A percentile compares a stretch with the other conserved stretches of the same genome.
These are phyloP conservation scores for Myotis lucifugus DNA, from an alignment of 2,113 vertebrate species.

Conservation along the genomic window DNA sequence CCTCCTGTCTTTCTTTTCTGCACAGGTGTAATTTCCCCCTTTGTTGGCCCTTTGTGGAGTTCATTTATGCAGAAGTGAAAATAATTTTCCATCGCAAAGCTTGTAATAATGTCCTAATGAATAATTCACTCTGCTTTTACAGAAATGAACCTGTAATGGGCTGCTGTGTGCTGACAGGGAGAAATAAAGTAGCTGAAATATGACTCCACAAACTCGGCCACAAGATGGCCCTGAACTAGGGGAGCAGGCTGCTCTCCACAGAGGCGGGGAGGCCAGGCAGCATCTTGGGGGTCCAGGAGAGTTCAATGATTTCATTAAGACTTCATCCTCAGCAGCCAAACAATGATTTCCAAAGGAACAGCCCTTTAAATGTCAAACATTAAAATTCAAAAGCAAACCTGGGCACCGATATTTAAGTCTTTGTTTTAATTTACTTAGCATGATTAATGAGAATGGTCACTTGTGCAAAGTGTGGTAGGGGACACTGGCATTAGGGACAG, in stretches of 20 bases:
- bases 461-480: neutral
- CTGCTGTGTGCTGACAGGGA: constrained; percentile 56
- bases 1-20: neutral
- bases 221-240: neutral
- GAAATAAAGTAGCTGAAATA: constrained; percentile 75
- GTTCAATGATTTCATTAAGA: neutral
- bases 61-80: constrained; percentile 81
- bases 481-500: neutral
- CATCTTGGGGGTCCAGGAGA: neutral
- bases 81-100: constrained; percentile 84
- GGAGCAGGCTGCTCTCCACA: neutral
- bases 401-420: neutral
- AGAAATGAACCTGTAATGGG: constrained; percentile 76
- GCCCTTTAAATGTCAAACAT: constrained; percentile 5
- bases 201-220: neutral
- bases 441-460: neutral
- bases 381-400: neutral
- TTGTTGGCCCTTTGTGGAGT: constrained; percentile 61
- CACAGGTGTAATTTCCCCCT: neutral
- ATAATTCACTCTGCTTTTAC: constrained; percentile 85
- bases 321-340: neutral
- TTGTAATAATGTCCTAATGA: constrained; percentile 86
- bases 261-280: neutral
- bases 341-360: neutral
- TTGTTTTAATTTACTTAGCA: neutral